Percentiles rank a stretch among this genome's conserved stretches.
Evolutionary conservation across 2,797 vertebrate genomes (phyloP).

Genomic region (Diplodus puntazzo): DNA sequence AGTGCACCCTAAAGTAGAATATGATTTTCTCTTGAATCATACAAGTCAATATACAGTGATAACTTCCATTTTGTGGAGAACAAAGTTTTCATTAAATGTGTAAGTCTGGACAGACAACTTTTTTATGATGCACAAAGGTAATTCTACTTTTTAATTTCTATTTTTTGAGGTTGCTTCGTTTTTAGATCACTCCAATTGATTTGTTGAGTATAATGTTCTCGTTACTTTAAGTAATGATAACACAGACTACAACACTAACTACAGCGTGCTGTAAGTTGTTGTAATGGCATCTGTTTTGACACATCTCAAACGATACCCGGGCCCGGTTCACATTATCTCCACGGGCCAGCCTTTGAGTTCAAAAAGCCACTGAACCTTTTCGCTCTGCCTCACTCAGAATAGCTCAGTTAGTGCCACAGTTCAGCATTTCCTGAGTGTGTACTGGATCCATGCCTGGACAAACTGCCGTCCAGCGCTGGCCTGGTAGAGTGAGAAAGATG

Average conservation of each 20-base stretch:
- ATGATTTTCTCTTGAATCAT: too few species aligned
- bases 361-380: conserved; percentile 33
- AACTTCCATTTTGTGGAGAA: too few species aligned
- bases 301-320: background rate
- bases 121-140: background rate
- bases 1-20: too few species aligned
- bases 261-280: background rate
- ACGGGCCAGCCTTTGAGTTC: conserved; percentile 22
- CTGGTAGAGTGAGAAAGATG: conserved; percentile 22
- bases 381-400: conserved; percentile 62
- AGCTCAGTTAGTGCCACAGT: conserved; percentile 61
- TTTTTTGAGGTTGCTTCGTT: background rate
- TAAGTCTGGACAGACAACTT: too few species aligned
- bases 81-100: too few species aligned
- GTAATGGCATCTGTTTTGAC: background rate
- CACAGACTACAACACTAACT: background rate
- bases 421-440: conserved; percentile 72
- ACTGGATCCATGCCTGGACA: conserved; percentile 57
- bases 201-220: background rate
- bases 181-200: background rate
- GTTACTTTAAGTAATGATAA: background rate
- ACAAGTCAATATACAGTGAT: too few species aligned
- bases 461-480: conserved; percentile 27
- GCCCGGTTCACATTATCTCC: conserved; percentile 4
- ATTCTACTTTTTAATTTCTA: background rate